Evolutionary conservation across 2,888 invertebrate species (phyloP).

Genomic region (Orthosia gracilis): DNA sequence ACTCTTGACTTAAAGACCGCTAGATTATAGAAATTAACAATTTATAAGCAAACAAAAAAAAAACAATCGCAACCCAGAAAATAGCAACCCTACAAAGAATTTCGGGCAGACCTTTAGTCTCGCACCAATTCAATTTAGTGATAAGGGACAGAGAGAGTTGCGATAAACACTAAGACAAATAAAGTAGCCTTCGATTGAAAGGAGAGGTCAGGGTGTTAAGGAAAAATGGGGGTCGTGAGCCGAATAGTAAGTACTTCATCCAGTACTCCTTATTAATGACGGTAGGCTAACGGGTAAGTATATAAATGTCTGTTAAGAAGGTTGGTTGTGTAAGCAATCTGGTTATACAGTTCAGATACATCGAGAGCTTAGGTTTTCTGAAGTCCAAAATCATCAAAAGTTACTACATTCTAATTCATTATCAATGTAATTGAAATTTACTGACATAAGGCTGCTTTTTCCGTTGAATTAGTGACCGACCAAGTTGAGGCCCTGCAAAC

Average conservation of each 20-base stretch:
- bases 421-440: no score
- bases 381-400: neutral
- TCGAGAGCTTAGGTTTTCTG: neutral
- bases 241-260: constrained; percentile 57
- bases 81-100: constrained; percentile 72
- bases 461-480: no score
- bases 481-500: no score
- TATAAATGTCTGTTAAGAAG: constrained; percentile 16
- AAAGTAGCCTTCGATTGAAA: constrained; percentile 78
- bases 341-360: neutral
- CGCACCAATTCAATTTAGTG: constrained; percentile 87
- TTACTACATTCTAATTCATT: no score
- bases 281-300: constrained; percentile 16
- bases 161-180: constrained; percentile 83
- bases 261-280: constrained; percentile 46
- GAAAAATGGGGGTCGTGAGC: constrained; percentile 50
- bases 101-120: constrained; percentile 78
- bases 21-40: neutral
- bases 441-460: no score
- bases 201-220: constrained; percentile 56
- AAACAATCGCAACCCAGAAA: neutral
- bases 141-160: constrained; percentile 80
- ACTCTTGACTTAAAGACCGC: no score
- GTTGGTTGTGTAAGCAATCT: constrained; percentile 2
- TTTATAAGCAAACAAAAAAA: neutral